Base-by-base conservation (phyloP, 1,140 invertebrate genomes). In the Dendroctonus ponderosae region DNA sequence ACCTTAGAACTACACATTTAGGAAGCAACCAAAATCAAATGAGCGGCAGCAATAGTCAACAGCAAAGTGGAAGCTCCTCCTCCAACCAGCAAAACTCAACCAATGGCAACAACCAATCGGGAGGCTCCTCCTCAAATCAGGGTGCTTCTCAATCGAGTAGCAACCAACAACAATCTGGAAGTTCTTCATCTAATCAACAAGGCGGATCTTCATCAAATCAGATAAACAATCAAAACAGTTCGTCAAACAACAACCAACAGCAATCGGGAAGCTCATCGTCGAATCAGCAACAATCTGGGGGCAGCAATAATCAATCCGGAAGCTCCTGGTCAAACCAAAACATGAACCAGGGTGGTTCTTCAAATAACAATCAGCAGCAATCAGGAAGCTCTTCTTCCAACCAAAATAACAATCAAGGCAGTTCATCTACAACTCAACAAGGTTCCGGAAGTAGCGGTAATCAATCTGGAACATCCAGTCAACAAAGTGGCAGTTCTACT, bases 321-420 rank as follows among this genome's bases (percentile, higher is more conserved):
- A 52, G 11, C 11, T 39, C 12, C 11, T 50, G 39, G 6, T 66
- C 50, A 9, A 67, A 50, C 56, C 41, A 64, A 56, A 62, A 56
- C 46, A 38, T 64, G 58, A 70, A 72, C 56, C 71, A 72, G 60
- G 59, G 57, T 63, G 53, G 59, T 11, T 59, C 52, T 69, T 65
- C 53, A 70, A 75, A 52, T 43, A 66, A 61, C 42, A 14, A 65
- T 43, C 53, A 69, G 39, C 58, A 67, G 54, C 15, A 59, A 44
- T 53, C 40, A 11, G 41, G 39, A 14, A 58, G 54, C 41, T 57
- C 54, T 38, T 15, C 62, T 52, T 11, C 9, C 2, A 9, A 46
- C 3, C 2, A 9, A 9, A 46, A 46, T 12, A 9, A 51, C 8
- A 52, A 52, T 52, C 50, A 52, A 46, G 44, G 44, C 9, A 46